Base-by-base conservation (phyloP, 1,140 invertebrate species). In the Danaus plexippus region DNA sequence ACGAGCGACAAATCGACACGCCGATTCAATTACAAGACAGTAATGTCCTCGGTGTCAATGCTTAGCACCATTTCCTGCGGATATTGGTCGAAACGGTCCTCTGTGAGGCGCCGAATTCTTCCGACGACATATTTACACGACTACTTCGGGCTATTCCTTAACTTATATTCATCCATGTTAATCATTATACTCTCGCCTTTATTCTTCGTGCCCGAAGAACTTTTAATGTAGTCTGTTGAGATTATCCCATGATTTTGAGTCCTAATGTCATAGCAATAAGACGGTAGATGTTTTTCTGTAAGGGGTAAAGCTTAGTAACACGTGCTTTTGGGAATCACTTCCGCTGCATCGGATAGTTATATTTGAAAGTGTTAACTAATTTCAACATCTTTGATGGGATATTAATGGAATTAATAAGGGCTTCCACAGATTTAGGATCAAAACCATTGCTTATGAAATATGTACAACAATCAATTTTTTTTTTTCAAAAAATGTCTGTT, bases 1-100 rank as follows among this genome's bases (percentile, higher is more conserved):
- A 70, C 64, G 69, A 67, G 51, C 59, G 55, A 80, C 75, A 77
- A 80, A 85, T 80, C 73, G 73, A 70, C 79, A 78, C 73, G 65
- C 73, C 72, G 75, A 70, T 80, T 81, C 80, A 82, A 84, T 86
- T 82, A 84, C 71, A 72, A 58, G 71, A 74, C 73, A 78, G 75
- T 80, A 74, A 77, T 69, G 67, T 71, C 62, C 65, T 56, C 58
- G 66, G 69, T 76, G 75, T 73, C 72, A 69, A 63, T 65, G 54
- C 57, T 57, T 54, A 67, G 61, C 52, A 61, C 60, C 77, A 70
- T 84, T 78, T 86, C 83, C 83, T 78, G 60, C 83, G 83, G 83
- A 86, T 82, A 80, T 80, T 72, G 71, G 64, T 57, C 78, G 71
- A 61, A 67, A 67, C 71, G 71, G 73, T 69, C 67, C 64, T 54